Evolutionary conservation across 1,140 invertebrate species (phyloP).

Genomic region (Macrobrachium nipponense): DNA sequence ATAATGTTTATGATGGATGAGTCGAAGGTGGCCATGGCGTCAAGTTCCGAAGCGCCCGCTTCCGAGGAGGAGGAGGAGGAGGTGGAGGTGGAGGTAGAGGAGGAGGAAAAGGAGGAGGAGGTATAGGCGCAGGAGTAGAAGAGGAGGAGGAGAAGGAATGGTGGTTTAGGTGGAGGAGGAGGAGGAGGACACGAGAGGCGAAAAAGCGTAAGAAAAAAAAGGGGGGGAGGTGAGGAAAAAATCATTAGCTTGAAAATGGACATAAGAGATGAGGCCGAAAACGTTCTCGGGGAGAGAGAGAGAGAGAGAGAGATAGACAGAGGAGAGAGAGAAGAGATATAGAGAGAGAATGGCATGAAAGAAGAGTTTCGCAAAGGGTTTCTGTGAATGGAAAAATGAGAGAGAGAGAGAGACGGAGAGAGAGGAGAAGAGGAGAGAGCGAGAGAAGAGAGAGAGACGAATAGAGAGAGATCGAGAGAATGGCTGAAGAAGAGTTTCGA

Average conservation of each 20-base stretch:
- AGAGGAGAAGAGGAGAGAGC: slow-evolving; percentile 2
- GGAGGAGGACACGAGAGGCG: neutral
- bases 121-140: no score
- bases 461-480: slow-evolving; percentile 7
- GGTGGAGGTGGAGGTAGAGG: no score
- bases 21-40: no score
- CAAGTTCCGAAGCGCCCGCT: no score
- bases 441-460: neutral
- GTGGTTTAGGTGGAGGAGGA: neutral
- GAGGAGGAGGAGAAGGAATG: no score
- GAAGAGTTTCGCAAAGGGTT: neutral
- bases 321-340: neutral
- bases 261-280: neutral
- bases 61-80: no score
- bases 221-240: neutral
- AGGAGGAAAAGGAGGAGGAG: no score
- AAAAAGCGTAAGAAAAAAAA: neutral
- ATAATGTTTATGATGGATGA: no score
- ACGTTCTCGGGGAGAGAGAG: neutral
- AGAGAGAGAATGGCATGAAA: neutral
- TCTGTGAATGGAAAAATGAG: neutral
- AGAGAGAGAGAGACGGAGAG: slow-evolving; percentile 6
- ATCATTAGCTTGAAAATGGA: neutral
- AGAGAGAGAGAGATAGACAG: neutral
- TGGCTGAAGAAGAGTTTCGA: no score